Base-by-base conservation (phyloP, 1,140 invertebrate genomes). In the Choristoneura fumiferana region DNA sequence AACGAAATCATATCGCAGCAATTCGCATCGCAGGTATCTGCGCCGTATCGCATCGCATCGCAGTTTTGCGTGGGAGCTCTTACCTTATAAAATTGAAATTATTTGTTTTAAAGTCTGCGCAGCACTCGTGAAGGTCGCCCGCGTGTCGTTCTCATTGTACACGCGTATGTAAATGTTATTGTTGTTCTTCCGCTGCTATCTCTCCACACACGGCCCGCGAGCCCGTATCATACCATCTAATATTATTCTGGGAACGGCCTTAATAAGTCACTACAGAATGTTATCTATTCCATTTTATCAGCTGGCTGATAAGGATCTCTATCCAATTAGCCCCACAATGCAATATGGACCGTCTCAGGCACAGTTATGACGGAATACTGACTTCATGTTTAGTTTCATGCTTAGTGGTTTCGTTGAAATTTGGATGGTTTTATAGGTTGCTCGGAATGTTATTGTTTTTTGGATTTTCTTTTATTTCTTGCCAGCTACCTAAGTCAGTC, bases 231-330 rank as follows among this genome's bases (percentile, higher is more conserved):
- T 69, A 38, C 78, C 72, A 90, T 90, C 89, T 90, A 89, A 90
- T 90, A 90, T 90, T 90, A 90, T 90, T 90, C 89, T 90, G 89
- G 87, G 89, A 90, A 90, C 88, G 87, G 80, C 89, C 89, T 90
- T 90, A 90, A 90, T 90, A 90, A 90, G 89, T 90, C 87, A 89
- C 84, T 88, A 89, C 87, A 90, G 87, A 90, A 90, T 90, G 89
- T 90, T 90, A 90, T 90, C 89, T 89, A 85, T 88, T 82, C 79
- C 85, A 89, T 90, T 90, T 90, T 90, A 90, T 90, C 89, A 76
- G 75, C 60, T 58, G 70, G 49, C 60, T 66, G 84, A 90, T 90
- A 89, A 86, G 56, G 63, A 90, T 90, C 89, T 85, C 77, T 71
- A 90, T 89, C 89, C 89, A 90, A 90, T 90, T 90, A 90, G 87